Base-by-base conservation (phyloP, 2,888 invertebrate genomes). In the Eilema griseolum region DNA sequence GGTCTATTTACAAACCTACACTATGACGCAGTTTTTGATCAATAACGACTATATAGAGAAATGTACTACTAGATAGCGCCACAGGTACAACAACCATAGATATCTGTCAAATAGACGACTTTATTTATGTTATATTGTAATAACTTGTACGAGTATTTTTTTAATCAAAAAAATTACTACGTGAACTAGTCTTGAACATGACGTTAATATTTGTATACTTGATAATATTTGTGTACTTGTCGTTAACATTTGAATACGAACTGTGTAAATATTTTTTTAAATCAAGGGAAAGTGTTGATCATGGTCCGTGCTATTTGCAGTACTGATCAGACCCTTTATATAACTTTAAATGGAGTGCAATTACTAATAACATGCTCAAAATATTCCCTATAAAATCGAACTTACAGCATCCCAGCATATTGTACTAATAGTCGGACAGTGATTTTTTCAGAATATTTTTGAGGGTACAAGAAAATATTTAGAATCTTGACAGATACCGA, bases 61-160 rank as follows among this genome's bases (percentile, higher is more conserved):
- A 20, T 26, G 59, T 64, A 52, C n/a, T 28, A n/a, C 52, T 31
- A 56, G 56, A 3, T 56, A 23, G 56, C 64, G 64, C 31, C 56
- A 56, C 56, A 0, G 31, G 16, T 56, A n/a, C 12, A 52, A 28
- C 52, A 63, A 28, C 26, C 12, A 52, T 46, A 46, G 26, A 63
- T 37, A 61, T 37, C 23, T 33, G 37, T 61, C 37, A 16, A 37
- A 62, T 61, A 28, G 8, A 26, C 41, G 4, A 16, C 11, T 37
- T 37, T 12, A 12, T 37, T 37, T 12, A 12, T 10, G 16, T 41
- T 41, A 5, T 23, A 23, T 56, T n/a, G 11, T 56, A 23, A 56
- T 16, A n/a, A n/a, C 4, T 57, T 24, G 26, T 59, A 26, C 12
- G 23, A 57, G 56, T 23, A 23, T 14, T 59, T 59, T 24, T 59